A percentile compares a stretch with the other conserved stretches of the same genome.
phyloP scores from a whole-genome alignment of 1,140 invertebrate species.

The Melanaphis sacchari region DNA sequence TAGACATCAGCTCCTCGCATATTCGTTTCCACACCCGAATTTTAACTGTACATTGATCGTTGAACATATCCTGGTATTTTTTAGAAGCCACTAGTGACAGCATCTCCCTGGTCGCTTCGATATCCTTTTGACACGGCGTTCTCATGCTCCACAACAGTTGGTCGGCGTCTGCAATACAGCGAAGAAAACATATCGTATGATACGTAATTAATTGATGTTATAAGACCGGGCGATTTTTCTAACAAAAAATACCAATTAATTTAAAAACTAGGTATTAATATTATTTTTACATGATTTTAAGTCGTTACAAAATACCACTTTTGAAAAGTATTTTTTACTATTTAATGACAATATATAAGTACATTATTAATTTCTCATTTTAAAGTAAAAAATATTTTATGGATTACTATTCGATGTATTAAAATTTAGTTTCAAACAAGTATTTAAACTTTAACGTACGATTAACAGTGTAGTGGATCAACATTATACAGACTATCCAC shows the following conservation, averaged over 20 bases:
- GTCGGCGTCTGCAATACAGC: conserved; percentile 9
- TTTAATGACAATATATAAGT: no score
- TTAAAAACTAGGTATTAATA: neutral
- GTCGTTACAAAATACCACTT: neutral
- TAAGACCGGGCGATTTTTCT: neutral
- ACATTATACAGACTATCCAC: neutral
- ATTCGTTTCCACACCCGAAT: conserved; percentile 41
- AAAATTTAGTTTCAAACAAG: neutral
- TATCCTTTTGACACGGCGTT: conserved; percentile 43
- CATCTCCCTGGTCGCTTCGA: conserved; percentile 44
- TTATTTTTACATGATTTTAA: neutral
- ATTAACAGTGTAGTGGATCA: no score
- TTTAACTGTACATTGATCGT: conserved; percentile 41
- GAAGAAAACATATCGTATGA: neutral
- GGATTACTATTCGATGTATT: neutral
- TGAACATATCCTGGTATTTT: conserved; percentile 51
- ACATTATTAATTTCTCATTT: no score
- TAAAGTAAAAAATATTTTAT: neutral
- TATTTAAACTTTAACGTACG: no score
- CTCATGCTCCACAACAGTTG: conserved; percentile 40
- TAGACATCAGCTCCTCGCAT: conserved; percentile 9
- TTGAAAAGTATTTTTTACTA: no score
- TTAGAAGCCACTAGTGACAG: conserved; percentile 32
- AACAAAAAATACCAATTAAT: neutral
- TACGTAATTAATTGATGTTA: neutral